Percentiles rank a stretch among this genome's conserved stretches.
phyloP scores from a whole-genome alignment of 92 coral and sea anemone genomes.

The Zoanthus gigantus region DNA sequence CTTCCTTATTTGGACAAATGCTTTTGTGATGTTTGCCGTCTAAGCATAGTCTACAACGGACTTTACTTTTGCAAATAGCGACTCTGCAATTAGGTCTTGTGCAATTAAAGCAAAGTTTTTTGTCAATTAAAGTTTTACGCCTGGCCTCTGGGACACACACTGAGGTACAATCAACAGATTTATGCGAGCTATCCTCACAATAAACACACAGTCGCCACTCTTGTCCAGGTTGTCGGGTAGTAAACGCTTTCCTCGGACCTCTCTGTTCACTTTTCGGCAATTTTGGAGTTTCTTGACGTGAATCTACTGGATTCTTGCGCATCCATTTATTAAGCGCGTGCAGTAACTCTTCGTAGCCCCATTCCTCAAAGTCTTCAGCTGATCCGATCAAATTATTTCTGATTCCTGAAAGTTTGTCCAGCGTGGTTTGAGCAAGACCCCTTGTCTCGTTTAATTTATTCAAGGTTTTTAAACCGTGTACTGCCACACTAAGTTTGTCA shows the following conservation, averaged over 20 bases:
- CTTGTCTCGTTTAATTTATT: not conserved
- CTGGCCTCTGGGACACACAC: not conserved
- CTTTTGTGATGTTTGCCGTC: not conserved
- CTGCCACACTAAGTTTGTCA: not conserved
- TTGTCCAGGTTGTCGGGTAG: not conserved
- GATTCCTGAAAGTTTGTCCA: constrained; percentile 9
- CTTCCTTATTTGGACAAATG: too few species aligned
- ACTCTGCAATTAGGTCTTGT: too few species aligned
- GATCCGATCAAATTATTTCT: not conserved
- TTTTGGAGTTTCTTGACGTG: not conserved
- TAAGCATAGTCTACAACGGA: not conserved
- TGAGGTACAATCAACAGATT: not conserved
- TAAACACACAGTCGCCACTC: not conserved
- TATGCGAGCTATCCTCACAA: not conserved
- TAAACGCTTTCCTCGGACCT: not conserved
- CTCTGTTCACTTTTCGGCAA: not conserved
- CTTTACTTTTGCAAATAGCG: not conserved
- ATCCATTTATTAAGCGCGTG: constrained; percentile 1
- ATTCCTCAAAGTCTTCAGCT: not conserved
- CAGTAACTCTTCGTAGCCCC: constrained; percentile 1
- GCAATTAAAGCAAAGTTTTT: not conserved
- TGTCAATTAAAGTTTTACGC: not conserved
- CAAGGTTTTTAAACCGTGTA: not conserved
- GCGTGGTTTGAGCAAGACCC: constrained; percentile 7
- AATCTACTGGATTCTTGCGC: not conserved